Evolutionary conservation across 2,888 invertebrate species (phyloP), one percentile per base, ranked within the genome.

Genomic region (Latrodectus hesperus): DNA sequence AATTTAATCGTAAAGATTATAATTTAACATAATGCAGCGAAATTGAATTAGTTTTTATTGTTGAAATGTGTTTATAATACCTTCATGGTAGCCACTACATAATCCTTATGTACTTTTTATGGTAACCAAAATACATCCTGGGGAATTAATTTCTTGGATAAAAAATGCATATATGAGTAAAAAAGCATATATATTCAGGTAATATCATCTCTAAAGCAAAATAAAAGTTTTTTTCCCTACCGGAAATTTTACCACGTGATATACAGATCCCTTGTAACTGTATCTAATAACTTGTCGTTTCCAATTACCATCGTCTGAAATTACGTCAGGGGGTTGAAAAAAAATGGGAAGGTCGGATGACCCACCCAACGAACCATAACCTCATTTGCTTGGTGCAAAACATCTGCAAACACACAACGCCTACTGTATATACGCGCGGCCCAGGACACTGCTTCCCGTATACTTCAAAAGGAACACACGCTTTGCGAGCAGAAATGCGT

Each of bases 371-470:
- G 70, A 71, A 53, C 78, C 70, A 70, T n/a, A 70, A 82, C 52
- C 82, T 68, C 82, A 82, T 82, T 82, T 82, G 82, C 72, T 64
- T 17, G 70, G 51, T 65, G 9, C 38, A 51, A 14, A 53, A 64
- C 75, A 70, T 83, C 68, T 75, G 71, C 64, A 64, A 71, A 52
- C 77, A 84, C 77, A 84, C 76, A 72, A 71, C 70, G 64, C 60
- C 81, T 26, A 17, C 70, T 81, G 81, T 81, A 16, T 70, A 38
- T 49, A 52, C 1, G 16, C 6, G 14, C n/a, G 3, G 74, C 65
- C 49, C 26, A 51, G 16, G n/a, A n/a, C 26, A 16, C 49, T 64
- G n/a, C 65, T 65, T 65, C 52, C 17, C 55, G 74, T 81, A 81
- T 72, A 73, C 67, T 68, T 68, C 67, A 12, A 26, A 9, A 17